These are phyloP conservation scores for Thymelicus lineola DNA, from an alignment of 2,888 invertebrate species.

Conservation along the genomic window DNA sequence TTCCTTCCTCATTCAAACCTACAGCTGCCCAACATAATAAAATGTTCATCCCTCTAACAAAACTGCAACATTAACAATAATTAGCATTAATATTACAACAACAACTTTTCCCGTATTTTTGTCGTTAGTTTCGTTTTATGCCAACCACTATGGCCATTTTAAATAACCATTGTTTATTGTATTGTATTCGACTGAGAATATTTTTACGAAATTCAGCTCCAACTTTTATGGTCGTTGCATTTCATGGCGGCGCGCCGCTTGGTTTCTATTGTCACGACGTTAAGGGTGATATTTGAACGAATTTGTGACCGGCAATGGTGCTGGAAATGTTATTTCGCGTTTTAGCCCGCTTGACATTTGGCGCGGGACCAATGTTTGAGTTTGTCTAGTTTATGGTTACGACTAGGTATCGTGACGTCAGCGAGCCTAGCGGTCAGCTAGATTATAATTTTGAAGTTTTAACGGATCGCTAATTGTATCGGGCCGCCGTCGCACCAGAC, in stretches of 20 bases:
- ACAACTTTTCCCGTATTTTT: conserved; percentile 28
- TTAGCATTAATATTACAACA: conserved; percentile 9
- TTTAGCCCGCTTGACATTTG: conserved; percentile 37
- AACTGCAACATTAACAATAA: conserved; percentile 6
- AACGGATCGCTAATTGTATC: conserved; percentile 35
- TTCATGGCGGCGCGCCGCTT: conserved; percentile 8
- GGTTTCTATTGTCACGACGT: conserved; percentile 11
- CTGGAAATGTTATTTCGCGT: conserved; percentile 36
- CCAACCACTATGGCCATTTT: conserved; percentile 36
- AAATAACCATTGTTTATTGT: conserved; percentile 39
- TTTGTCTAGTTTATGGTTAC: conserved; percentile 37
- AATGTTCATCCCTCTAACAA: neutral
- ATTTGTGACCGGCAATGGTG: conserved; percentile 23
- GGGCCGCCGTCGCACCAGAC: neutral
- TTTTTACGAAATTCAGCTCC: conserved; percentile 35
- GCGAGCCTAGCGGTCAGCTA: conserved; percentile 32
- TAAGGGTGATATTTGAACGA: conserved; percentile 32
- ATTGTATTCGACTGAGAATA: conserved; percentile 39
- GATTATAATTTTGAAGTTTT: conserved; percentile 31
- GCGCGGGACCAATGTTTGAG: conserved; percentile 37
- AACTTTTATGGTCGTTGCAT: conserved; percentile 34
- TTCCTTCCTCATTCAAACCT: neutral
- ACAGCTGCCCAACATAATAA: neutral
- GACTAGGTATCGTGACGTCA: conserved; percentile 35
- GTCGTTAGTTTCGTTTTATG: conserved; percentile 38